Evolutionary conservation across 23 tunicate genomes (phyloP), one percentile per base, ranked within the genome.

Genomic region (Trididemnum miniatum): DNA sequence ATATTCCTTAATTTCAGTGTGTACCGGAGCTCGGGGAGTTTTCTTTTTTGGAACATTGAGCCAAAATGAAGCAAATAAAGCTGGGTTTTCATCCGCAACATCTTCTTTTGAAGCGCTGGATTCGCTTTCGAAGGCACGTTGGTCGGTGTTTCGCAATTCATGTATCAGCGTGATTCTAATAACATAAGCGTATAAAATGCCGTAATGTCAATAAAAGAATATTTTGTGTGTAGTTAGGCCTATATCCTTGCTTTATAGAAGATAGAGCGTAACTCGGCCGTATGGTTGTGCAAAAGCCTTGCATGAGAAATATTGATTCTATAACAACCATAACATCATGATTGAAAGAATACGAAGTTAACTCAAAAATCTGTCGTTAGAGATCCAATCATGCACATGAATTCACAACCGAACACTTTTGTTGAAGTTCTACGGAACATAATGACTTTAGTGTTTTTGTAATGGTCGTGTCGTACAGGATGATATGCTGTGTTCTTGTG

Each of bases 71-170:
- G 67, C 67, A 62, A 62, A 20, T 26, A 62, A 62, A 12, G 67
- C 67, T 62, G 67, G 67, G 3, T 62, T 62, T 20, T 62, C 67
- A 62, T 62, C 26, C 67, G 5, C 67, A 62, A 24, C n/a, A 20
- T 62, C 67, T 24, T 62, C 67, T 62, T 62, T 26, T 5, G 67
- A 62, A 62, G 67, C n/a, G 67, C 5, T 62, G 29, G 67, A 62
- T 62, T 20, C 28, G 67, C 67, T 62, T 62, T 62, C 67, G 5
- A 12, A 4, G n/a, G n/a, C 26, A 20, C 5, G 29, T 62, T 62
- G 28, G 67, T 62, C 29, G 15, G 15, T 24, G n/a, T 62, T 62
- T 24, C 26, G 26, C 26, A 62, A n/a, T 22, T 62, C 26, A 18
- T 12, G 67, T 26, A 62, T 62, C 67, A 62, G n/a, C 29, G n/a